Evolutionary conservation across 2,113 vertebrate genomes (phyloP), one percentile per base, ranked within the genome.

Genomic region (Epinephelus fuscoguttatus): DNA sequence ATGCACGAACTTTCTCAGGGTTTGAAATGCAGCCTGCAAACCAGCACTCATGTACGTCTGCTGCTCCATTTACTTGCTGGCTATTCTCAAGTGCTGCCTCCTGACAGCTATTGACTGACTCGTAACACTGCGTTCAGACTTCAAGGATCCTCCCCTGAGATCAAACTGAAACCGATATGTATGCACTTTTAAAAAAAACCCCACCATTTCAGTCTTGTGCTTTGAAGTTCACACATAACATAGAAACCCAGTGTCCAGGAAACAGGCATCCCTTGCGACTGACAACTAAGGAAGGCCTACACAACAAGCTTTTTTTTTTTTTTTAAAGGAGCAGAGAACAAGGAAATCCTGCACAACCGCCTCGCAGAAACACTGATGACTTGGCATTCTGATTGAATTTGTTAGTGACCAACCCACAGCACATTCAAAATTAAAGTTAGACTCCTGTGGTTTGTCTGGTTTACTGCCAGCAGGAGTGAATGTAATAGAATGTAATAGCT

Each of bases 101-200:
- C 52, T 9, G 21, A 60, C 52, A 42, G 37, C 59, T 66, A 37
- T 52, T 18, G 60, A 79, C 82, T 57, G 59, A 19, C 30, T 57
- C 23, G 37, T 64, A 85, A 73, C 59, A 19, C 60, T 33, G 27
- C 0, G 15, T 56, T 68, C 37, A 52, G 1, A 72, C 78, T 81
- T 85, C 77, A 81, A 55, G 78, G 9, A 61, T 37, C 42, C 2
- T 70, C 72, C 37, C 45, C 13, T 40, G 59, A 62, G 84, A 62
- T 47, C 30, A 15, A 23, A 40, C 19, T 1, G 0, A 75, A 70
- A 50, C 33, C 15, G 33, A 73, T 21, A 77, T 1, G 55, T 57
- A 42, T 74, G 61, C 49, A 21, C 52, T 61, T 68, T 59, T 66
- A 42, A 42, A 10, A 9, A 30, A 30, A 49, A 57, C 68, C 30